Evolutionary conservation across 2,888 invertebrate genomes (phyloP), one percentile per base, ranked within the genome.

Genomic region (Volucella inanis): DNA sequence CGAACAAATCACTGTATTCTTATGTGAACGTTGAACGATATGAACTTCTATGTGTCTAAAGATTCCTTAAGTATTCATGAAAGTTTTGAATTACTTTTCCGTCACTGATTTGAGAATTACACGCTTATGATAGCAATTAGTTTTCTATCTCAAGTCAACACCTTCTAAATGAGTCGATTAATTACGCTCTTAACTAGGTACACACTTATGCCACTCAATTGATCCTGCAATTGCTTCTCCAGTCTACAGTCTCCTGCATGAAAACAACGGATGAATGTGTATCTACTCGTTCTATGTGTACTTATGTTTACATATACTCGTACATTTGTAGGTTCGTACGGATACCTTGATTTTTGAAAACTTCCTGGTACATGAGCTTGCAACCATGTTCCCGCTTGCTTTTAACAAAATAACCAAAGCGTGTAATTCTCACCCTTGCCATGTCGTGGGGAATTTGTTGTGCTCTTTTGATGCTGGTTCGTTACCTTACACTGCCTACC

Each of bases 41-140:
- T 52, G 50, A 65, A 64, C 71, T 57, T 43, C n/a, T 10, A 41
- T 50, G 31, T 31, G 52, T 12, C 65, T 59, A 31, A 15, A 11
- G 62, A 52, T 52, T 43, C 45, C 31, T 64, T 31, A 81, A 70
- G 45, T 75, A 81, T 75, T 81, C 81, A 75, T 75, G 64, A 43
- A 50, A 43, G 49, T 75, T 75, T 68, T 43, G 62, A 74, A 67
- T 74, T 80, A 74, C 49, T 61, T 47, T 55, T 50, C 62, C 67
- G 43, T 75, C 43, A n/a, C 65, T 52, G 54, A 18, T 49, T 55
- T 15, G 54, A 45, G 14, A 31, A 6, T 31, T 2, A 31, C 31
- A 31, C 31, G 31, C 31, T 31, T 31, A 31, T 31, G 31, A 31
- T 31, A 31, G 31, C 31, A 31, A 31, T 31, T 31, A 31, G 31